Conservation (phyloP, 2,797 vertebrate species). For the Sorex maritimensis region DNA sequence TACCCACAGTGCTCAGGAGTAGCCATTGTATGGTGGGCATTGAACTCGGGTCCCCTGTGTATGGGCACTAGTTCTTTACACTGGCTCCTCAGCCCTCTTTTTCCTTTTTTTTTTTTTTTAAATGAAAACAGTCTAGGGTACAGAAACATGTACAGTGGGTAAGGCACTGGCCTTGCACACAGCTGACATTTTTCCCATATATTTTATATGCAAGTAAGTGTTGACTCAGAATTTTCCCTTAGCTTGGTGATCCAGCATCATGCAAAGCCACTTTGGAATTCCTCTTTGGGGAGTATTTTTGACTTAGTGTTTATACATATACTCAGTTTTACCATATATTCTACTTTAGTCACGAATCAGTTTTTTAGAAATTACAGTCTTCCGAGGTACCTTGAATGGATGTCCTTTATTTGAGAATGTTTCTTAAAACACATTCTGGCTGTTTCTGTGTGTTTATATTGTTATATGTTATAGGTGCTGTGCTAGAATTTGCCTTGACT, state of each 20-base stretch:
- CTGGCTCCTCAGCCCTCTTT: too few species aligned
- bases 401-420: conserved; percentile 26
- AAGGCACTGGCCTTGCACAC: too few species aligned
- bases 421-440: conserved; percentile 38
- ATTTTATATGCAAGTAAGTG: not conserved
- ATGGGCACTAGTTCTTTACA: too few species aligned
- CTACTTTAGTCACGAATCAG: conserved; percentile 46
- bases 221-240: too few species aligned
- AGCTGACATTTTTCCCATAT: not conserved
- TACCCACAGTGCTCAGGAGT: too few species aligned
- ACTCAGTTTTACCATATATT: not conserved
- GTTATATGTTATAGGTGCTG: not conserved
- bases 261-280: conserved; percentile 66
- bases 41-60: too few species aligned
- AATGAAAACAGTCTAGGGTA: not conserved
- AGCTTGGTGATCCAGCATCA: not conserved
- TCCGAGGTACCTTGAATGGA: conserved; percentile 45
- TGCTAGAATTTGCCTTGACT: conserved; percentile 46
- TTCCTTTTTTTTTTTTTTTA: not conserved
- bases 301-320: conserved; percentile 36
- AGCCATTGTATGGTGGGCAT: too few species aligned
- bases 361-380: conserved; percentile 6
- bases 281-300: conserved; percentile 32
- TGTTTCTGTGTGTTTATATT: conserved; percentile 1
- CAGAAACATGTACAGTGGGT: too few species aligned